phyloP scores from a whole-genome alignment of 1,140 invertebrate genomes.

The Aphelinus certus region DNA sequence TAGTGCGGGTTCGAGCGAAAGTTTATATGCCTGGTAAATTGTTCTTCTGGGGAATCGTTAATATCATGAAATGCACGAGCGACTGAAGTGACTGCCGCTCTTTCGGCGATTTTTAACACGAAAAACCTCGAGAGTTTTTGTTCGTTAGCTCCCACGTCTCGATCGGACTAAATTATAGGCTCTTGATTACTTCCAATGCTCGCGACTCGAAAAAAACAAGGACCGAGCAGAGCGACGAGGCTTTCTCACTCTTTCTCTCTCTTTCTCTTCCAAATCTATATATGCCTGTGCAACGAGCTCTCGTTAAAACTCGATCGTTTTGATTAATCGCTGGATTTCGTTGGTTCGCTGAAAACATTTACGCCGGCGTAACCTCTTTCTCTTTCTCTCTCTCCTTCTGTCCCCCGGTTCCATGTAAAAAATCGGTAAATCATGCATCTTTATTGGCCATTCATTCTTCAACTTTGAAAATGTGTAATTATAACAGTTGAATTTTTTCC shows the following conservation, averaged over 20 bases:
- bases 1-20: conserved; percentile 54
- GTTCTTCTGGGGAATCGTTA: conserved; percentile 63
- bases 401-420: conserved; percentile 15
- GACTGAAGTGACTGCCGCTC: conserved; percentile 10
- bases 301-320: conserved; percentile 54
- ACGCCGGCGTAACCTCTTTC: background rate
- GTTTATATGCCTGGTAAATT: conserved; percentile 63
- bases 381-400: background rate
- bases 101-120: conserved; percentile 60
- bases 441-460: conserved; percentile 27
- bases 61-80: conserved; percentile 45
- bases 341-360: conserved; percentile 27
- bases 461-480: conserved; percentile 16
- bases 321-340: conserved; percentile 39
- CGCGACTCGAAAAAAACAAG: conserved; percentile 36
- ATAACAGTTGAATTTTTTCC: conserved; percentile 27
- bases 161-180: conserved; percentile 67
- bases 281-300: conserved; percentile 41
- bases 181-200: conserved; percentile 63
- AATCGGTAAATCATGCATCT: conserved; percentile 31
- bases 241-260: conserved; percentile 12
- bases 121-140: conserved; percentile 65
- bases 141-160: conserved; percentile 64
- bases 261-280: too few relatives aligned
- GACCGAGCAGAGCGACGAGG: conserved; percentile 46